These are phyloP conservation scores for Cynopterus brachyotis DNA, from an alignment of 2,113 vertebrate genomes.

Conservation along the genomic window DNA sequence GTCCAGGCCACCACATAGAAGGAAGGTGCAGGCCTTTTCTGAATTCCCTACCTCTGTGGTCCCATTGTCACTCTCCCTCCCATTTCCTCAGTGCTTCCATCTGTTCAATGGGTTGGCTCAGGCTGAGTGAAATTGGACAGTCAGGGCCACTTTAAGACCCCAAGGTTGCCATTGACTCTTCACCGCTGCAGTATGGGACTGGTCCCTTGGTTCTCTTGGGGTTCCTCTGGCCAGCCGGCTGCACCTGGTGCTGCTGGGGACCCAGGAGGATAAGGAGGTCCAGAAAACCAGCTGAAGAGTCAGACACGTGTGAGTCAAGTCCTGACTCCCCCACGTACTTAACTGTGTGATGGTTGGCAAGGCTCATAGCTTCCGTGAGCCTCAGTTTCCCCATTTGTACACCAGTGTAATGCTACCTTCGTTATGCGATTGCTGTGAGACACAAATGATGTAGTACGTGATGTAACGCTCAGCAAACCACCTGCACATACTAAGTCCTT, in stretches of 20 bases:
- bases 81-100: background rate
- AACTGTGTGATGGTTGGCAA: background rate
- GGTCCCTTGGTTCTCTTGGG: background rate
- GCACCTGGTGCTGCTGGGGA: background rate
- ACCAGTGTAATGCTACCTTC: background rate
- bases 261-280: fast-evolving
- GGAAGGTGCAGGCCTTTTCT: conserved; percentile 62
- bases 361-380: background rate
- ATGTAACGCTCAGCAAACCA: fast-evolving
- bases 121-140: background rate
- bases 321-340: background rate
- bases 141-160: background rate
- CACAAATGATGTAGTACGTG: fast-evolving
- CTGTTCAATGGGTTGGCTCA: background rate
- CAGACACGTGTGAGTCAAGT: background rate
- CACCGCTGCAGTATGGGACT: background rate
- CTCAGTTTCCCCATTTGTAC: background rate
- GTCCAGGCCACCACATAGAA: background rate
- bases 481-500: background rate
- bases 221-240: background rate
- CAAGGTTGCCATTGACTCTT: background rate
- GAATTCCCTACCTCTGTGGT: conserved; percentile 36
- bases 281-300: background rate
- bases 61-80: background rate
- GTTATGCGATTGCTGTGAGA: background rate